Conservation (phyloP, 2,797 vertebrate species). For the Sus cebifrons region DNA sequence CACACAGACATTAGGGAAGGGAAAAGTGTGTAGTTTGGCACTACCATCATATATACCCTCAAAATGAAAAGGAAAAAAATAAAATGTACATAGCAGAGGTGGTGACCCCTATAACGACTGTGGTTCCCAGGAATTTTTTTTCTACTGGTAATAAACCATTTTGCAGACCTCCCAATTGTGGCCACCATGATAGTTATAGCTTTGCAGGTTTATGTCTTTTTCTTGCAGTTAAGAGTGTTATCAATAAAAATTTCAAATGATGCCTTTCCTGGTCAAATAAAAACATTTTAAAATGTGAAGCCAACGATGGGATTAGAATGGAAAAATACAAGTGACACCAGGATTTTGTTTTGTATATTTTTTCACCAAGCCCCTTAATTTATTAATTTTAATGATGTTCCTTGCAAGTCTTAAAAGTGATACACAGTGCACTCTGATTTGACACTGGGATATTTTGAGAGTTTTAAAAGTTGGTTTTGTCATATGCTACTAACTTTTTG, state of each 20-base stretch:
- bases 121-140: slow-evolving; percentile 85
- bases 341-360: slow-evolving; percentile 57
- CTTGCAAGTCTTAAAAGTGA: slow-evolving; percentile 22
- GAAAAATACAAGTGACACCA: slow-evolving; percentile 69
- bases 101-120: slow-evolving; percentile 84
- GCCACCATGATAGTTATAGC: slow-evolving; percentile 88
- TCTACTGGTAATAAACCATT: slow-evolving; percentile 86
- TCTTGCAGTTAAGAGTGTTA: slow-evolving; percentile 81
- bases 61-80: slow-evolving; percentile 83
- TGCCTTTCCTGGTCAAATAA: slow-evolving; percentile 83
- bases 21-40: slow-evolving; percentile 84
- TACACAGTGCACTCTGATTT: neutral
- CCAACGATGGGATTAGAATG: slow-evolving; percentile 35
- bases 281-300: slow-evolving; percentile 79
- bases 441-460: neutral
- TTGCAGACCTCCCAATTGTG: slow-evolving; percentile 88
- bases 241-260: slow-evolving; percentile 87
- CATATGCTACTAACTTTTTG: neutral
- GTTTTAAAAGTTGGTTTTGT: neutral
- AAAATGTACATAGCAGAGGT: slow-evolving; percentile 70
- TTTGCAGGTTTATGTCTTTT: slow-evolving; percentile 81
- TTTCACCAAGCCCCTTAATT: slow-evolving; percentile 43
- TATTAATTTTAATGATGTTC: slow-evolving; percentile 70
- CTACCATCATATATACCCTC: slow-evolving; percentile 79
- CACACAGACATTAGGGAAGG: slow-evolving; percentile 73